Conservation (phyloP, 2,113 vertebrate species). For the Pachyramphus minor region DNA sequence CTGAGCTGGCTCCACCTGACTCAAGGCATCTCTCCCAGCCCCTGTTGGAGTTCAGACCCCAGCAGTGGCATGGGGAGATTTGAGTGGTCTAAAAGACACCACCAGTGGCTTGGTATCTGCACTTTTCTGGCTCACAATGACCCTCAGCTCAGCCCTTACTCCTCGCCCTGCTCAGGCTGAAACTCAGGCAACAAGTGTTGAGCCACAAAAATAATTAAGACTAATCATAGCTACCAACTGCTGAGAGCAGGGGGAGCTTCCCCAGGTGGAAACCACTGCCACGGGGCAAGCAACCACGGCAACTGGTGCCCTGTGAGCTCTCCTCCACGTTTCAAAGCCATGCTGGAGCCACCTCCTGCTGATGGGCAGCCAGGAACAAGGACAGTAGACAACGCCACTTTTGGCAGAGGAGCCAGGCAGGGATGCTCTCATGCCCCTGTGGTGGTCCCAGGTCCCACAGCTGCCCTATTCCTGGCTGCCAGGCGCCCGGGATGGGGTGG, state of each 20-base stretch:
- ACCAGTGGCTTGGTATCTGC: rapidly evolving
- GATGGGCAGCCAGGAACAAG: neutral
- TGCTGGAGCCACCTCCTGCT: rapidly evolving
- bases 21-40: rapidly evolving
- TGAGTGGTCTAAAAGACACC: neutral
- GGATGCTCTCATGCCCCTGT: rapidly evolving
- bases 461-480: neutral
- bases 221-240: neutral
- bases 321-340: neutral
- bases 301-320: neutral
- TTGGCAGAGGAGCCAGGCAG: neutral
- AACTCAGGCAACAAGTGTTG: neutral
- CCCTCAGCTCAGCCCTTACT: rapidly evolving
- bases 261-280: neutral
- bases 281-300: neutral
- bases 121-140: neutral
- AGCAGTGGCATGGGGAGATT: rapidly evolving
- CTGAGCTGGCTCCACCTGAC: neutral
- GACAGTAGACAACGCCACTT: rapidly evolving
- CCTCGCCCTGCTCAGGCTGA: neutral
- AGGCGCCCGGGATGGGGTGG: neutral
- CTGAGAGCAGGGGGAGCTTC: neutral
- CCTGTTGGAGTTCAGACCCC: rapidly evolving
- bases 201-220: neutral
- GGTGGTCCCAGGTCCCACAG: neutral